Conservation (phyloP, 2,888 invertebrate species). For the Drosophila histrio region DNA sequence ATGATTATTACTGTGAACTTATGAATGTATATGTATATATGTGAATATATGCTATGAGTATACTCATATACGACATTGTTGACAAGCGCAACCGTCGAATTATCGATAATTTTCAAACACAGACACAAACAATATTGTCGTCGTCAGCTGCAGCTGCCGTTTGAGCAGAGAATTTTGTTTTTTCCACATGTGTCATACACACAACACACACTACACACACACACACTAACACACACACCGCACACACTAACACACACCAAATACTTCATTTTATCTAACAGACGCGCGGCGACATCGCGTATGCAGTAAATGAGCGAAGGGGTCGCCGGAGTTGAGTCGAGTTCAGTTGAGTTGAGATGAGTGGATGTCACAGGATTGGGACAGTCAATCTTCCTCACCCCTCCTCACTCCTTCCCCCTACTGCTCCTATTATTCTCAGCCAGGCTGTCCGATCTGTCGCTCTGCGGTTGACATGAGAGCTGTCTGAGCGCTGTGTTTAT, state of each 20-base stretch:
- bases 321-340: constrained; percentile 25
- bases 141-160: constrained; percentile 30
- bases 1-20: constrained; percentile 68
- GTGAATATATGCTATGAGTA: neutral
- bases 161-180: constrained; percentile 58
- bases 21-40: constrained; percentile 52
- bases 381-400: constrained; percentile 45
- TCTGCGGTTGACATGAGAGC: constrained; percentile 76
- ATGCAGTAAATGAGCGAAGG: constrained; percentile 27
- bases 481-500: constrained; percentile 46
- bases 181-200: constrained; percentile 58
- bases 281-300: constrained; percentile 55
- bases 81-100: constrained; percentile 46
- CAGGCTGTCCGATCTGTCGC: constrained; percentile 34
- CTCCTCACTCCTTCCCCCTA: neutral
- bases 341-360: constrained; percentile 35
- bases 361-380: constrained; percentile 49
- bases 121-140: constrained; percentile 62
- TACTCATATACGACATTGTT: constrained; percentile 5
- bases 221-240: constrained; percentile 20
- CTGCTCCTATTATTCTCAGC: constrained; percentile 13
- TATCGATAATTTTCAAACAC: constrained; percentile 72
- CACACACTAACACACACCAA: constrained; percentile 30
- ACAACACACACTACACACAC: constrained; percentile 5
- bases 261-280: constrained; percentile 77